Base-by-base conservation (phyloP, 2,888 invertebrate genomes). In the Caenorhabditis wallacei region DNA sequence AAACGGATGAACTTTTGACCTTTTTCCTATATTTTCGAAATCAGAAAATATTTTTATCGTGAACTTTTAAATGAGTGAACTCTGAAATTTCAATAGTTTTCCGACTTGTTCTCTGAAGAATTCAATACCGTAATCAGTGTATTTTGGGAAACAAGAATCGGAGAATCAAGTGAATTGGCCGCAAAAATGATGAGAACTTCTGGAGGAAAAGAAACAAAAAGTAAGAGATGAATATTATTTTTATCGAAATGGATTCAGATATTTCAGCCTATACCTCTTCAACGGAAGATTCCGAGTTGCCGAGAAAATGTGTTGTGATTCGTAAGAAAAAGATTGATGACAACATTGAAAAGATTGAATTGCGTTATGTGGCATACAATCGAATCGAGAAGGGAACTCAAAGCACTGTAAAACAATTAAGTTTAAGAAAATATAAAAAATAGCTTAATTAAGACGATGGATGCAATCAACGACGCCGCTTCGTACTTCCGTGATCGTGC, bases 351-450 rank as follows among this genome's bases (percentile, higher is more conserved):
- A 82, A 82, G 46, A 59, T 82, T 35, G 82, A 82, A 24, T 24
- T 82, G 24, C 71, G 82, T 26, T 82, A 82, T 51, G 82, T 82
- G 13, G 76, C 78, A 10, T 82, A 82, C 26, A 78, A 72, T 13
- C 59, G 56, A 0, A 18, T 82, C 4, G 78, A 76, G 20, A 64
- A 76, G n/a, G 81, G 71, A 18, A 20, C 54, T 10, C 30, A 53
- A 0, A 70, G 64, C 57, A 71, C 75, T 43, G 63, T 75, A 35
- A 64, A 64, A 16, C 10, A 7, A 48, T 1, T 4, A n/a, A 24
- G 13, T 20, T 7, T 26, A 13, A n/a, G 43, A 22, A n/a, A 26
- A 16, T 1, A 16, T 24, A 8, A 30, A 30, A 16, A 46, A 5
- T 0, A 20, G 10, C 11, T 22, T 63, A 10, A 56, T 79, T 63